These are phyloP conservation scores for Zaprionus capensis DNA, from an alignment of 1,140 invertebrate species.

Conservation along the genomic window DNA sequence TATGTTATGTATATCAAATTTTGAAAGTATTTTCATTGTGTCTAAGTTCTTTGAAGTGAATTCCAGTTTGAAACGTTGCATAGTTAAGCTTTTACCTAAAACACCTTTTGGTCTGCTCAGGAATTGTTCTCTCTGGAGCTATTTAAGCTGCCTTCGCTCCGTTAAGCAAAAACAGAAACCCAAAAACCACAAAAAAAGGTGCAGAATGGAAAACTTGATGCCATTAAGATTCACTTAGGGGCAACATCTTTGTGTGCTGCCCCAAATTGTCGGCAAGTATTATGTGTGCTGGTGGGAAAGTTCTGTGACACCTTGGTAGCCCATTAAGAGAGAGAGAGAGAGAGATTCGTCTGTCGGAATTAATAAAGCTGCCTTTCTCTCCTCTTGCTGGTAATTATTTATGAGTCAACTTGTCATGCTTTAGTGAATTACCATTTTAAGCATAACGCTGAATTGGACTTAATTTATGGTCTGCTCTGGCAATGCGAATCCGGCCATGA, in stretches of 20 bases:
- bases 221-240: constrained; percentile 47
- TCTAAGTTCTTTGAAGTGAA: too few relatives aligned
- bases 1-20: too few relatives aligned
- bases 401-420: constrained; percentile 35
- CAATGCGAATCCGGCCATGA: constrained; percentile 7
- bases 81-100: too few relatives aligned
- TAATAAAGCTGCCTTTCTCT: not conserved
- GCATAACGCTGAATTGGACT: not conserved
- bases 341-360: not conserved
- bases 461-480: constrained; percentile 20
- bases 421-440: constrained; percentile 33
- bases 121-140: constrained; percentile 13
- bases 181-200: not conserved
- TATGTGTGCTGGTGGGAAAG: not conserved
- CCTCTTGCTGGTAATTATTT: constrained; percentile 14
- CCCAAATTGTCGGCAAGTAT: constrained; percentile 13
- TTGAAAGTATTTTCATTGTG: too few relatives aligned
- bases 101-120: constrained; percentile 3
- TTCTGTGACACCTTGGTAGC: constrained; percentile 14
- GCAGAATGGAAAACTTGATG: constrained; percentile 22
- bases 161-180: constrained; percentile 6
- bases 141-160: constrained; percentile 12
- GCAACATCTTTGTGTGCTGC: constrained; percentile 5
- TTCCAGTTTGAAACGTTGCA: too few relatives aligned
- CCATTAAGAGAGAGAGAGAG: not conserved